phyloP scores from a whole-genome alignment of 1,140 invertebrate genomes.

The Papilio polyxenes region DNA sequence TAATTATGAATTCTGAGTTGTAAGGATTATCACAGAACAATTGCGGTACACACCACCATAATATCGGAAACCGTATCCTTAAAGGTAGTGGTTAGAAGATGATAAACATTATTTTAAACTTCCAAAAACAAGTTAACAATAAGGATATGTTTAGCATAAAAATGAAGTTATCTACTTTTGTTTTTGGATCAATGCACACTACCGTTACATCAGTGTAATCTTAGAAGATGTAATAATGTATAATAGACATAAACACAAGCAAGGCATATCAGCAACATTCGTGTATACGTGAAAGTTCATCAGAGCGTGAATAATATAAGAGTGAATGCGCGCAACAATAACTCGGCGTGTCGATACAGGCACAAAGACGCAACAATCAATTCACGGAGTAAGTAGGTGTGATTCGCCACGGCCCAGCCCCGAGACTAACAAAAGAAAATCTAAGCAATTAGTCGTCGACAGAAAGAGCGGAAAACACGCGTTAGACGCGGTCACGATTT shows the following conservation, averaged over 20 bases:
- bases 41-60: no score
- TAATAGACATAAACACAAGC: conserved; percentile 1
- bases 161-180: neutral
- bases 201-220: neutral
- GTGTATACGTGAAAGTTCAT: conserved; percentile 67
- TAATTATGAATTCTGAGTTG: conserved; percentile 50
- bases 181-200: neutral
- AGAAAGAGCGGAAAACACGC: conserved; percentile 79
- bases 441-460: conserved; percentile 80
- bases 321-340: conserved; percentile 63
- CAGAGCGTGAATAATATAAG: conserved; percentile 66
- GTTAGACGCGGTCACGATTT: conserved; percentile 76
- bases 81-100: no score
- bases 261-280: conserved; percentile 64
- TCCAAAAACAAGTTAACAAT: no score
- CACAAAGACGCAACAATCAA: conserved; percentile 79
- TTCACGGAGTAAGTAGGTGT: conserved; percentile 78
- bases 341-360: conserved; percentile 74
- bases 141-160: no score
- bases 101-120: no score
- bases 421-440: conserved; percentile 80
- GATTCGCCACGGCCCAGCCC: conserved; percentile 74
- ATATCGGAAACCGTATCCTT: no score
- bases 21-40: neutral
- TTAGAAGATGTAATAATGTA: neutral